These are phyloP conservation scores for Parochlus steinenii DNA, from an alignment of 2,888 invertebrate species.

Conservation along the genomic window DNA sequence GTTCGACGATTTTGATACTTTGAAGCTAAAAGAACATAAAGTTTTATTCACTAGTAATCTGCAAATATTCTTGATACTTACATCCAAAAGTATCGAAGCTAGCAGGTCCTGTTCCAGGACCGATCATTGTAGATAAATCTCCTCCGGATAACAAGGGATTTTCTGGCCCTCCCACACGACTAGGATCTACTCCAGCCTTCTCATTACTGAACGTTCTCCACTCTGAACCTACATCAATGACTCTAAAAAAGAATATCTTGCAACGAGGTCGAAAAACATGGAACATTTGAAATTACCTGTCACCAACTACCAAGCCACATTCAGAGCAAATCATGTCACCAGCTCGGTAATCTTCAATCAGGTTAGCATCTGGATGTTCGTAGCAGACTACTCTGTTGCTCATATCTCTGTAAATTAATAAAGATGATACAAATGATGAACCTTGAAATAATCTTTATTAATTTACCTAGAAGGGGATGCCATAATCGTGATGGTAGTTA, in stretches of 20 bases:
- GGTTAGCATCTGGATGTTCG: conserved; percentile 86
- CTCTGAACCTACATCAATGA: conserved; percentile 99
- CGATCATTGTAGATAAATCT: conserved; percentile 94
- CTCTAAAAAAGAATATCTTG: conserved; percentile 37
- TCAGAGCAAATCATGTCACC: conserved; percentile 99
- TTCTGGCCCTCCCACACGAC: conserved; percentile 99
- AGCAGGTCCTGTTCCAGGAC: conserved; percentile 54
- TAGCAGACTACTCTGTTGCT: conserved; percentile 80
- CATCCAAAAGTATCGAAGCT: conserved; percentile 74
- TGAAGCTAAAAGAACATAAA: conserved; percentile 28
- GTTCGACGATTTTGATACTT: conserved; percentile 59
- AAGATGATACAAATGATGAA: too few species aligned
- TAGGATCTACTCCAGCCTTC: conserved; percentile 90
- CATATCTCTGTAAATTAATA: too few species aligned
- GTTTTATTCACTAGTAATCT: conserved; percentile 6
- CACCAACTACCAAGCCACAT: conserved; percentile 99
- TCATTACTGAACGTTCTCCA: conserved; percentile 99
- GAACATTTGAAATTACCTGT: conserved; percentile 46
- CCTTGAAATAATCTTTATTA: too few species aligned
- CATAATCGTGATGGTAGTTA: too few species aligned
- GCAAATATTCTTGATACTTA: conserved; percentile 22
- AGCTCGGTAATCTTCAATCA: conserved; percentile 96
- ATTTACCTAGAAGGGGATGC: too few species aligned
- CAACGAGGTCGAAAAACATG: conserved; percentile 2
- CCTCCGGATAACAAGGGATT: conserved; percentile 91